Percentiles rank a stretch among this genome's conserved stretches.
Conservation (phyloP, 2,113 vertebrate genomes). For the Ophthalmotilapia sp. region DNA sequence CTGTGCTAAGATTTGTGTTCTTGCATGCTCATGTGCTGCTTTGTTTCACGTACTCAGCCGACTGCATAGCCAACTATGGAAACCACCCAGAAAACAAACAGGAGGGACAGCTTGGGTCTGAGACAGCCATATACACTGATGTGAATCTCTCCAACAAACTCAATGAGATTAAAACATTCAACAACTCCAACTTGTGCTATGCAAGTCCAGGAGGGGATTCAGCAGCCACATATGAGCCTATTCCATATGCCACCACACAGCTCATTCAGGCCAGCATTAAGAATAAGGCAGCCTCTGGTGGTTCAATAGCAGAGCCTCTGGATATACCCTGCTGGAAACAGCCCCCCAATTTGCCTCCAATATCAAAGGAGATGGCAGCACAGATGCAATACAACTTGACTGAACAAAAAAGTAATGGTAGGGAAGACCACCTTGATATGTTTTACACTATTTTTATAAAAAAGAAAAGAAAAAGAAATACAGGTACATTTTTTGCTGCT, state of each 20-base stretch:
- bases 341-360: constrained; percentile 74
- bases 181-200: constrained; percentile 88
- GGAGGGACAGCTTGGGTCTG: constrained; percentile 85
- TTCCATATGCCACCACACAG: constrained; percentile 93
- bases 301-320: constrained; percentile 60
- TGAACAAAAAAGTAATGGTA: constrained; percentile 91
- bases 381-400: constrained; percentile 89
- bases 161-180: constrained; percentile 94
- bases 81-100: constrained; percentile 91
- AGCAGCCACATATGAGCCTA: constrained; percentile 76
- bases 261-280: constrained; percentile 89
- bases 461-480: background rate
- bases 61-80: constrained; percentile 97
- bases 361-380: constrained; percentile 79
- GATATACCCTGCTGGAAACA: constrained; percentile 86
- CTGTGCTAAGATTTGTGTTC: background rate
- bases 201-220: constrained; percentile 78
- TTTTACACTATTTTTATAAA: background rate
- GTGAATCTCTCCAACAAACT: constrained; percentile 94
- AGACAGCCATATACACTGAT: constrained; percentile 88
- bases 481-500: background rate
- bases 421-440: background rate
- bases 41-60: constrained; percentile 70
- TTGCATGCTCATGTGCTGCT: background rate
- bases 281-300: constrained; percentile 62